A percentile compares a stretch with the other conserved stretches of the same genome.
Conservation (phyloP, 1,140 invertebrate genomes). For the Hypsibius dujardini region DNA sequence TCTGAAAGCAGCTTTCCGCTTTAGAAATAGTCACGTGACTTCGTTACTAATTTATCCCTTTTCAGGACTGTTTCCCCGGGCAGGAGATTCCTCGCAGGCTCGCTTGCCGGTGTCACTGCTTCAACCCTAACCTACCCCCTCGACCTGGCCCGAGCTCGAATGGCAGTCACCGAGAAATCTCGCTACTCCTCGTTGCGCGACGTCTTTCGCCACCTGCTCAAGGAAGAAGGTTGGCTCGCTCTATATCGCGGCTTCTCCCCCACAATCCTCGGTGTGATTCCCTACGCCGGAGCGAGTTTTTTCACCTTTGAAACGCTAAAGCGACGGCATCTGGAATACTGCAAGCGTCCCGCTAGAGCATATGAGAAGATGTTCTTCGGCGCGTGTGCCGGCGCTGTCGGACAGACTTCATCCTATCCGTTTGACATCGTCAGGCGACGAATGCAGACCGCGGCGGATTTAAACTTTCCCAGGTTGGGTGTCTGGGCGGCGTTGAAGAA, state of each 20-base stretch:
- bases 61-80: constrained; percentile 26
- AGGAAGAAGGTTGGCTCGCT: constrained; percentile 53
- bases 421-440: constrained; percentile 77
- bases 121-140: constrained; percentile 83
- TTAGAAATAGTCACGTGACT: too few relatives aligned
- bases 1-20: too few relatives aligned
- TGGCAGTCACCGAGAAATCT: constrained; percentile 75
- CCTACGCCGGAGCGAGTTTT: constrained; percentile 84
- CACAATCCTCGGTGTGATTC: constrained; percentile 79
- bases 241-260: constrained; percentile 74
- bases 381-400: constrained; percentile 71
- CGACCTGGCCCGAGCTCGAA: constrained; percentile 84
- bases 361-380: constrained; percentile 52
- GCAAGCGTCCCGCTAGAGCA: constrained; percentile 31
- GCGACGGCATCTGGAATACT: constrained; percentile 44
- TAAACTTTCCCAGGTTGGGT: constrained; percentile 38
- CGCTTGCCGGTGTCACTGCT: constrained; percentile 78
- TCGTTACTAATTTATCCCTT: constrained; percentile 20
- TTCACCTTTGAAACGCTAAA: constrained; percentile 92
- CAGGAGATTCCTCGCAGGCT: constrained; percentile 62
- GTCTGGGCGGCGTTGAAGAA: constrained; percentile 50
- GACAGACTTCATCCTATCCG: constrained; percentile 87
- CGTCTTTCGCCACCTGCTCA: constrained; percentile 49
- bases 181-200: constrained; percentile 57
- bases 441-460: constrained; percentile 58